Evolutionary conservation across 2,113 vertebrate species (phyloP), one percentile per base, ranked within the genome.

Genomic region (Rattus norvegicus): DNA sequence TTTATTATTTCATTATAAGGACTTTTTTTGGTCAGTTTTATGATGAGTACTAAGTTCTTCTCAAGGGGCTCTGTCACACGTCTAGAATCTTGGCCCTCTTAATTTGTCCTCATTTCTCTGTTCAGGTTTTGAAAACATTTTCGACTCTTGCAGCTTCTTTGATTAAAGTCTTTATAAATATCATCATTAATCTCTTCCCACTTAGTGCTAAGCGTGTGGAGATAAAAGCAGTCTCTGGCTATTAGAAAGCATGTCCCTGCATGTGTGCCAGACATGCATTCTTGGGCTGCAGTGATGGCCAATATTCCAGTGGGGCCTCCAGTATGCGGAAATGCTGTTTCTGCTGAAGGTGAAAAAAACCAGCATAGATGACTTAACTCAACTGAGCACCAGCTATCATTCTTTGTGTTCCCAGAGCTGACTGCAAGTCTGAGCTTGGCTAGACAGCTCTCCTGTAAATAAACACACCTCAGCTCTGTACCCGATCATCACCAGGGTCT

Each of bases 311-410:
- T 9, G 33, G 28, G 22, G 47, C 19, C n/a, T 2, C 19, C 1
- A 2, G 8, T 61, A 39, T 61, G 5, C 2, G 33, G 36, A 75
- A 54, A n/a, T 22, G 54, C 19, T 24, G 7, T 26, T 88, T 76
- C 7, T 80, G 36, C n/a, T 22, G 19, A n/a, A 49, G 3, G 1
- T 26, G 28, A 67, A 61, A 91, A 39, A 56, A 24, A 0, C 7
- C 52, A 59, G 9, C 36, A 1, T 1, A 19, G 52, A 72, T 6
- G 5, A 24, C 2, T 0, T 1, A 72, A 26, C 0, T 67, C 43
- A 9, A 49, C 33, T 36, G 36, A 69, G 1, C 1, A 3, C 12
- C 24, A 0, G 5, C 16, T 20, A 1, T 19, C 54, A 47, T 47
- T 39, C 54, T 61, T 17, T 56, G 54, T 36, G 3, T n/a, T 89